phyloP scores from a whole-genome alignment of 2,888 invertebrate genomes.

The Microctonus hyperodae region DNA sequence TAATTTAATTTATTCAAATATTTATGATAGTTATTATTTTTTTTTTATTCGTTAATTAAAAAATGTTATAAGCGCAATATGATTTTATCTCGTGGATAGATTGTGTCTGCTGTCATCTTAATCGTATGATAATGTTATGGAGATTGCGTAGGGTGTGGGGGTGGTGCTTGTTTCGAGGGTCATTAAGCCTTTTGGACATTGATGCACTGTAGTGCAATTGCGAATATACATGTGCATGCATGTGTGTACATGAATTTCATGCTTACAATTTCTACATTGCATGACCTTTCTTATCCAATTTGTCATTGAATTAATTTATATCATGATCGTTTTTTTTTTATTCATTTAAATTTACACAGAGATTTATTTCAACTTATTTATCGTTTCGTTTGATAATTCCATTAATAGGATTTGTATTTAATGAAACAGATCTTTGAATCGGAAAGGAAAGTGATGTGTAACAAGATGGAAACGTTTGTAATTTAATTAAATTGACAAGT shows the following conservation, averaged over 20 bases:
- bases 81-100: slow-evolving; percentile 7
- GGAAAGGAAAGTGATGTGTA: not conserved
- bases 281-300: not conserved
- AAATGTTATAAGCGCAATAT: not conserved
- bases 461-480: slow-evolving; percentile 25
- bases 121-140: slow-evolving; percentile 63
- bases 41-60: slow-evolving; percentile 5
- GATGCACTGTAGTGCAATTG: not conserved
- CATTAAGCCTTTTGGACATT: slow-evolving; percentile 51
- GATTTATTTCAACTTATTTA: not conserved
- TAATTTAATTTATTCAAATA: not conserved
- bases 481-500: slow-evolving; percentile 43
- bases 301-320: not conserved
- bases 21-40: too few species aligned
- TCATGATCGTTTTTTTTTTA: not conserved
- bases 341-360: not conserved
- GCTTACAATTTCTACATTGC: not conserved
- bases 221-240: not conserved
- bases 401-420: slow-evolving; percentile 1
- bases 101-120: slow-evolving; percentile 46
- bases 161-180: slow-evolving; percentile 55
- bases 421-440: not conserved
- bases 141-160: slow-evolving; percentile 59
- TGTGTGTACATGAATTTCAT: too few species aligned
- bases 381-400: not conserved